Evolutionary conservation across 2,888 invertebrate genomes (phyloP).

Genomic region (Pseudococcus jackbeardsleyi): DNA sequence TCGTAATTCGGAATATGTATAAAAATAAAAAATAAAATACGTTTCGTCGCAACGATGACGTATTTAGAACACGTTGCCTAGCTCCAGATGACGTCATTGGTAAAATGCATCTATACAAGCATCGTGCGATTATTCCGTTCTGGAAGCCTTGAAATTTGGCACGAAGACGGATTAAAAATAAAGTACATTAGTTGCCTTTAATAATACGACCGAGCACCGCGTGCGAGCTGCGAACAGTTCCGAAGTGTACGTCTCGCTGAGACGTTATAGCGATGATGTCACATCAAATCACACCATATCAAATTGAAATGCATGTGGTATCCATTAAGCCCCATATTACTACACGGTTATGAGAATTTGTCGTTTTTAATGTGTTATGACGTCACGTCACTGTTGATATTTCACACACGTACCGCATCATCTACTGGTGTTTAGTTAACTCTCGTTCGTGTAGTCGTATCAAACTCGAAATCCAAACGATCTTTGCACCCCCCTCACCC

Average conservation of each 20-base stretch:
- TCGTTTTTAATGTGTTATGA: background rate
- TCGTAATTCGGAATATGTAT: background rate
- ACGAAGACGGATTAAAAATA: conserved; percentile 46
- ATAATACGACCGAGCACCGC: background rate
- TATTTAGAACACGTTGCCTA: background rate
- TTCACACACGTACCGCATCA: background rate
- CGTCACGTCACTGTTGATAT: conserved; percentile 28
- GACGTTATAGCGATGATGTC: conserved; percentile 33
- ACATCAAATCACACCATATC: conserved; percentile 39
- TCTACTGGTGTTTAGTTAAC: background rate
- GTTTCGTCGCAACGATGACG: conserved; percentile 3
- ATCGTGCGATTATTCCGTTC: background rate
- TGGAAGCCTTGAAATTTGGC: conserved; percentile 42
- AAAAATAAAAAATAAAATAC: conserved; percentile 6
- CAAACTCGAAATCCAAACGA: background rate
- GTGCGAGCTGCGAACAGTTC: background rate
- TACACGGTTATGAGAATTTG: background rate
- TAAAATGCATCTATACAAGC: background rate
- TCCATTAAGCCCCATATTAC: background rate
- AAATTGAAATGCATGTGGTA: conserved; percentile 22
- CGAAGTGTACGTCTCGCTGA: background rate
- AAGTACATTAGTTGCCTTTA: conserved; percentile 13
- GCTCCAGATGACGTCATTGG: background rate
- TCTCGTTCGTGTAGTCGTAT: background rate
- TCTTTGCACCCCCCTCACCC: background rate